These are phyloP conservation scores for Cyclargus thomasi DNA, from an alignment of 1,140 invertebrate genomes.

Conservation along the genomic window DNA sequence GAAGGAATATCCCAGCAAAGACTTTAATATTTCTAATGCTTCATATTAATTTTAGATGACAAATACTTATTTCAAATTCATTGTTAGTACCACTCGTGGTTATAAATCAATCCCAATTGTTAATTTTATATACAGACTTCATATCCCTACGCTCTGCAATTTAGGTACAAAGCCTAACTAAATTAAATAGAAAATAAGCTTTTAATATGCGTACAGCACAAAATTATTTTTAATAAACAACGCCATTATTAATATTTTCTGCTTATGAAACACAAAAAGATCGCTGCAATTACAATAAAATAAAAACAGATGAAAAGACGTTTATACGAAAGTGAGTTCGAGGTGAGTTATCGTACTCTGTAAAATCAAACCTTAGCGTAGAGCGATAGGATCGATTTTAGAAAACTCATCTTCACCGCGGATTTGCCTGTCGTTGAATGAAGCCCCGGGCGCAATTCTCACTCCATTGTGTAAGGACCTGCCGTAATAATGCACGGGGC, in stretches of 20 bases:
- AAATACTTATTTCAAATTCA: too few species aligned
- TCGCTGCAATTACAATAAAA: slow-evolving; percentile 1
- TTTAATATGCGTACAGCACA: neutral
- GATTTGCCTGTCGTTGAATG: neutral
- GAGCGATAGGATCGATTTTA: neutral
- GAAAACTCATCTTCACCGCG: neutral
- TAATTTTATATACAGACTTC: too few species aligned
- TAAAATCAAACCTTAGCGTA: neutral
- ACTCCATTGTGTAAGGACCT: slow-evolving; percentile 50
- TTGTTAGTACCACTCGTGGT: too few species aligned
- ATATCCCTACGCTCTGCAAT: too few species aligned
- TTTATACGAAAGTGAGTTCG: slow-evolving; percentile 1
- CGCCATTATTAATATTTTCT: neutral
- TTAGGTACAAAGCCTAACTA: too few species aligned
- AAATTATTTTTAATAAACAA: neutral
- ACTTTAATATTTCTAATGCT: too few species aligned
- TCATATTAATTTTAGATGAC: too few species aligned
- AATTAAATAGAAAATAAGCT: neutral
- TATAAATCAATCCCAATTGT: too few species aligned
- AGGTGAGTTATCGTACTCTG: neutral
- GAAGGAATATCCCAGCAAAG: too few species aligned
- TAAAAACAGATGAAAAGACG: slow-evolving; percentile 1
- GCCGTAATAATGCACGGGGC: slow-evolving; percentile 63
- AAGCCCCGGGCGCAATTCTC: slow-evolving; percentile 37
- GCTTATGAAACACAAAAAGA: slow-evolving; percentile 1